phyloP scores from a whole-genome alignment of 2,888 invertebrate genomes.

The Drosophila merina region DNA sequence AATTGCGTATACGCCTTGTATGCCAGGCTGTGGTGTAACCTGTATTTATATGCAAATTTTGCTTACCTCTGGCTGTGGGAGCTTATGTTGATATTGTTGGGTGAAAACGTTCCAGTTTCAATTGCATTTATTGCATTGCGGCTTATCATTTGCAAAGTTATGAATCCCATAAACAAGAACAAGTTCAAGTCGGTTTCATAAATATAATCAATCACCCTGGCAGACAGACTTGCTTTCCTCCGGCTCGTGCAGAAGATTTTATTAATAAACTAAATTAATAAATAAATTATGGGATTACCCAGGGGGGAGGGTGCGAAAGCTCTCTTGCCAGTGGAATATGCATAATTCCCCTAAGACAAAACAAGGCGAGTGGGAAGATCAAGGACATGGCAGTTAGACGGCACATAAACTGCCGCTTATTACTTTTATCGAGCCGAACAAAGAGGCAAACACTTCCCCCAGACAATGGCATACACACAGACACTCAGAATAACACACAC shows the following conservation, averaged over 20 bases:
- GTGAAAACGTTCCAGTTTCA: slow-evolving; percentile 3
- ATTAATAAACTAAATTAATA: slow-evolving; percentile 73
- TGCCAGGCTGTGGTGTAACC: not conserved
- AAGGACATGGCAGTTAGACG: slow-evolving; percentile 28
- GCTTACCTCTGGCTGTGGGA: not conserved
- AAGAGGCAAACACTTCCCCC: slow-evolving; percentile 44
- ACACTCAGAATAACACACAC: slow-evolving; percentile 4
- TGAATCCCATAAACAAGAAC: not conserved
- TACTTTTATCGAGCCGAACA: slow-evolving; percentile 65
- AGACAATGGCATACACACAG: slow-evolving; percentile 20
- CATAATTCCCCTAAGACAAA: slow-evolving; percentile 75
- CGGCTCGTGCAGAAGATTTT: slow-evolving; percentile 30
- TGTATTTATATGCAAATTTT: slow-evolving; percentile 44
- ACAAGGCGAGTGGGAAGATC: slow-evolving; percentile 45
- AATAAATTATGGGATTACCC: slow-evolving; percentile 62
- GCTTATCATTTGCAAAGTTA: not conserved
- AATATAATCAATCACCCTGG: slow-evolving; percentile 1
- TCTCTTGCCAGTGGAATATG: slow-evolving; percentile 48
- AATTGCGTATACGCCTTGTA: slow-evolving; percentile 31
- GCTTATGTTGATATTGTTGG: slow-evolving; percentile 18
- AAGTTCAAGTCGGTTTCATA: not conserved
- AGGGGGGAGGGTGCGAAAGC: slow-evolving; percentile 20
- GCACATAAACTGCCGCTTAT: slow-evolving; percentile 66
- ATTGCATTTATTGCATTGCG: slow-evolving; percentile 5
- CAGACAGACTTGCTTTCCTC: not conserved